Evolutionary conservation across 2,888 invertebrate genomes (phyloP).

Genomic region (Ischnura elegans): DNA sequence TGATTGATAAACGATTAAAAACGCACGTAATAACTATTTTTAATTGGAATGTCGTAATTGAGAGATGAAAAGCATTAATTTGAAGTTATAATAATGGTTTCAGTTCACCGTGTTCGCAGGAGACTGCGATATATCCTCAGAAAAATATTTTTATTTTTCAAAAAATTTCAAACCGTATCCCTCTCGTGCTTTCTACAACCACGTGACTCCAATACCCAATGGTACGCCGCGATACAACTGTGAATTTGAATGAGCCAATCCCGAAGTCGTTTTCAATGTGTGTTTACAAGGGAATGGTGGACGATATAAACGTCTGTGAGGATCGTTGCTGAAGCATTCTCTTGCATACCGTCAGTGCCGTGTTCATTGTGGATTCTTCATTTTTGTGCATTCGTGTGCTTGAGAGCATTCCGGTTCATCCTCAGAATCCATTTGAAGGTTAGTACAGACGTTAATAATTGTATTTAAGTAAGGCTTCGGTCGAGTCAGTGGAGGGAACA

Average conservation of each 20-base stretch:
- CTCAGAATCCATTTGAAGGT: neutral
- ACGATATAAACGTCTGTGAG: slow-evolving; percentile 36
- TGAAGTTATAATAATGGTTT: neutral
- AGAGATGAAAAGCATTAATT: too few species aligned
- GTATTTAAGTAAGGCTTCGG: too few species aligned
- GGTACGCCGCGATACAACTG: neutral
- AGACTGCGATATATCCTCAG: neutral
- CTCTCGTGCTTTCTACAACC: neutral
- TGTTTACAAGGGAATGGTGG: slow-evolving; percentile 7
- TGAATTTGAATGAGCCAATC: slow-evolving; percentile 45
- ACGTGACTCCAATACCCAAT: slow-evolving; percentile 11
- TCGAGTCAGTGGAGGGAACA: too few species aligned
- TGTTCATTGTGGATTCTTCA: neutral
- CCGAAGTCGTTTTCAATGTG: neutral
- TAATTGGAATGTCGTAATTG: too few species aligned
- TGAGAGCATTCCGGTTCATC: neutral
- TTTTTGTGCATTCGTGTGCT: neutral
- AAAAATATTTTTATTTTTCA: neutral
- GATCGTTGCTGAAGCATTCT: too few species aligned
- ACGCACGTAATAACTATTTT: too few species aligned
- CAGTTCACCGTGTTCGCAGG: neutral
- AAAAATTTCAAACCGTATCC: slow-evolving; percentile 3
- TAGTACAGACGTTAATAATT: neutral
- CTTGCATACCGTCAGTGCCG: neutral
- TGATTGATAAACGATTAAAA: too few species aligned